Base-by-base conservation (phyloP, 2,888 invertebrate genomes). In the Chaitophorus viminalis region DNA sequence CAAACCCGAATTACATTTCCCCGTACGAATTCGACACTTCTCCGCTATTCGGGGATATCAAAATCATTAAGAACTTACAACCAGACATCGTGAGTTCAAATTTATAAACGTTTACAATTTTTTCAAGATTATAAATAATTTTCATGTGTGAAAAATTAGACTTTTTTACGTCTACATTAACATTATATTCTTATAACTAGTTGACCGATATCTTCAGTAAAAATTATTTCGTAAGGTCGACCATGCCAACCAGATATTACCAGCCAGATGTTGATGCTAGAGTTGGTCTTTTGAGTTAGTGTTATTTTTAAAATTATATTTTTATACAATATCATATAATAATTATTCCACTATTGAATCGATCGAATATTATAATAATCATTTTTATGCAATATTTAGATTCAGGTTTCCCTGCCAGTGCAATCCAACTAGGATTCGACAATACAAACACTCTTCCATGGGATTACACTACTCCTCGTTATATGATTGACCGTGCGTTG, bases 251-350 rank as follows among this genome's bases (percentile, higher is more conserved):
- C 25, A n/a, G 25, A 17, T 60, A 4, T 29, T 5, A 8, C n/a
- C 0, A 54, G 3, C 3, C 31, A 5, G 36, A 36, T 21, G 36
- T 36, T 0, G 60, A 36, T 25, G 36, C 18, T 1, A 83, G 21
- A 39, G n/a, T 75, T 3, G 74, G 83, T 29, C 2, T 75, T 29
- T 29, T 83, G 25, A 74, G 83, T 83, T 39, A 9, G 82, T 82
- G 1, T 25, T 25, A 3, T 14, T 17, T 31, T 11, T 60, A 14
- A 46, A 46, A 46, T 11, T 46, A 2, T 46, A 14, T 46, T 46
- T 46, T 46, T 46, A 46, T 46, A 46, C 8, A 46, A 46, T 46
- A 46, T 11, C 46, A 46, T 14, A 46, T 14, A 14, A 46, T 11
- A 14, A 46, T 11, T 46, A 46, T 11, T 46, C 11, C 46, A 46